Evolutionary conservation across 2,113 vertebrate species (phyloP), one percentile per base, ranked within the genome.

Genomic region (Saccopteryx bilineata): DNA sequence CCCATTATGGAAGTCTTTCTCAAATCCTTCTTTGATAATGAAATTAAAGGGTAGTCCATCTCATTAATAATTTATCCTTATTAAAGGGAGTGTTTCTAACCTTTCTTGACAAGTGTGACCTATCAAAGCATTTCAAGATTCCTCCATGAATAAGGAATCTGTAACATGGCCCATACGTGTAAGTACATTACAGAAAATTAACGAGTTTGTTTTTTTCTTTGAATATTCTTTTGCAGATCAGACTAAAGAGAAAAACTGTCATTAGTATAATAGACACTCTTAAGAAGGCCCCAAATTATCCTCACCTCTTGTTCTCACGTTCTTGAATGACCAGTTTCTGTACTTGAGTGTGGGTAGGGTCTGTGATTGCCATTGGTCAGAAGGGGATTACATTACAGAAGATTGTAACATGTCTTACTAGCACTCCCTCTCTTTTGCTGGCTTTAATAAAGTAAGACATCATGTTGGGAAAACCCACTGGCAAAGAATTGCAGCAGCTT

Each of bases 31-130:
- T 50, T 76, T 75, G 50, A 75, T 58, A 65, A 66, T 66, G 28
- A 89, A 89, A 83, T 74, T 48, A 94, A 75, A n/a, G 1, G 26
- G 50, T 89, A 31, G 2, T n/a, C 66, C 46, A 31, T 83, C 48
- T 60, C 83, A 58, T 60, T 68, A 89, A 89, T 75, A 83, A 50
- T 68, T 33, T 89, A 58, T 89, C 50, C 66, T 50, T 75, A 58
- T 72, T 93, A 72, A 74, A 88, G 4, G 75, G n/a, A 56, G n/a
- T 88, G 7, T 8, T 74, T 74, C 66, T 33, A 56, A 66, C 17
- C 58, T 82, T 58, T 66, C 66, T 72, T 46, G 7, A 56, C 28
- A 65, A 88, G 14, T 58, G 23, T 82, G 48, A 66, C 50, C 58
- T 33, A 1, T 89, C 85, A 66, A 75, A 75, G 50, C 9, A 71